Conservation (phyloP, 2,113 vertebrate species). For the Hippocampus zosterae region DNA sequence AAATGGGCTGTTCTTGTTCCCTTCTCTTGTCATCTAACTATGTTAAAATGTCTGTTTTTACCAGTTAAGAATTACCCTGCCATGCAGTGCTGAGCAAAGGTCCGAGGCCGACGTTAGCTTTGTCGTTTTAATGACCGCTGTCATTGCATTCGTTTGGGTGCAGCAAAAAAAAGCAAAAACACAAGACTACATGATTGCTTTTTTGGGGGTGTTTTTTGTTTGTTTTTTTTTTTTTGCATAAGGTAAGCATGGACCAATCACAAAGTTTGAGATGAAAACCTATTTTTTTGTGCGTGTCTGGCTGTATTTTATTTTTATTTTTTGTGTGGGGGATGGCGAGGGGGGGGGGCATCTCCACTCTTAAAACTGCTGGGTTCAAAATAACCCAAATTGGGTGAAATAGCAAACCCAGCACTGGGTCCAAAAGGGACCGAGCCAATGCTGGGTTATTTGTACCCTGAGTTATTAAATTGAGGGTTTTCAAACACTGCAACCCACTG, state of each 20-base stretch:
- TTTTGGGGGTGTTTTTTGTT: neutral
- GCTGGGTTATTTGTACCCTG: too few relatives aligned
- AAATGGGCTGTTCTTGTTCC: slow-evolving; percentile 32
- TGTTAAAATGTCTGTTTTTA: slow-evolving; percentile 63
- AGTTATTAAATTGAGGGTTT: too few relatives aligned
- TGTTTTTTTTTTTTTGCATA: neutral
- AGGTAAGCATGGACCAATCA: neutral
- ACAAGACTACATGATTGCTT: neutral
- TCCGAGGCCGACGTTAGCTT: neutral
- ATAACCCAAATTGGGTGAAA: too few relatives aligned
- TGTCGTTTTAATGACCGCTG: neutral
- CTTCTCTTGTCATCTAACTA: slow-evolving; percentile 60
- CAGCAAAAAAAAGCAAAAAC: neutral
- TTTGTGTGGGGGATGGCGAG: too few relatives aligned
- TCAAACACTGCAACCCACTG: too few relatives aligned
- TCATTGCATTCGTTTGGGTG: neutral
- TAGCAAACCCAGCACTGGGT: too few relatives aligned
- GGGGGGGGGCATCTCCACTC: too few relatives aligned
- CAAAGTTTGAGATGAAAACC: too few relatives aligned
- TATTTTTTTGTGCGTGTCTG: too few relatives aligned
- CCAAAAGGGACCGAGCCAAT: too few relatives aligned
- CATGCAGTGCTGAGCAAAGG: slow-evolving; percentile 22
- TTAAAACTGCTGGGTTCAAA: too few relatives aligned
- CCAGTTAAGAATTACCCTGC: slow-evolving; percentile 64
- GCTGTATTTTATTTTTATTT: neutral